These are phyloP conservation scores for Euzophera pinguis DNA, from an alignment of 2,888 invertebrate species.

Conservation along the genomic window DNA sequence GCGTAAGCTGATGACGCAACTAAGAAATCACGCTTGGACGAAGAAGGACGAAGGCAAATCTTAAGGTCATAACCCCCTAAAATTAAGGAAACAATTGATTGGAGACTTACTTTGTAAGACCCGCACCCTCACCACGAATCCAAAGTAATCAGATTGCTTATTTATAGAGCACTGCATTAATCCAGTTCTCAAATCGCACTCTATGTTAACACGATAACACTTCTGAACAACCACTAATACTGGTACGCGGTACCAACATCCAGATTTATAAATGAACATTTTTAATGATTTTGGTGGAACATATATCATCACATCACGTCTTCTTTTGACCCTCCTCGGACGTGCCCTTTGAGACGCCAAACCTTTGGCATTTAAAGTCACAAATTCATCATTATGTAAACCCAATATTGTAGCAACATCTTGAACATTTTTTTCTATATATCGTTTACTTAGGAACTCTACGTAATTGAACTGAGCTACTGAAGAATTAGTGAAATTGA, in stretches of 20 bases:
- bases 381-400: conserved; percentile 52
- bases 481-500: conserved; percentile 60
- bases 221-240: conserved; percentile 35
- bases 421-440: conserved; percentile 50
- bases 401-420: conserved; percentile 63
- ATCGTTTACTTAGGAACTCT: conserved; percentile 56
- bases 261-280: conserved; percentile 31
- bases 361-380: conserved; percentile 33
- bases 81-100: too few species aligned
- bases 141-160: conserved; percentile 16
- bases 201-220: conserved; percentile 34
- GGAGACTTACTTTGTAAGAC: conserved; percentile 8
- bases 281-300: conserved; percentile 34
- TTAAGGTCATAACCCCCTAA: too few species aligned
- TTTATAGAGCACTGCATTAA: conserved; percentile 25
- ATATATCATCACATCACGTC: conserved; percentile 36
- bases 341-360: conserved; percentile 29
- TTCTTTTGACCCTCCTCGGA: conserved; percentile 26
- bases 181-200: conserved; percentile 47
- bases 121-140: conserved; percentile 12
- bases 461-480: conserved; percentile 66
- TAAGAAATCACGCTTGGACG: too few species aligned
- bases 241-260: conserved; percentile 41
- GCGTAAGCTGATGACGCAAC: too few species aligned
- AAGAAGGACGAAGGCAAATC: too few species aligned